A percentile compares a stretch with the other conserved stretches of the same genome.
Conservation (phyloP, 2,113 vertebrate species). For the Tenebrosternarchus preto region DNA sequence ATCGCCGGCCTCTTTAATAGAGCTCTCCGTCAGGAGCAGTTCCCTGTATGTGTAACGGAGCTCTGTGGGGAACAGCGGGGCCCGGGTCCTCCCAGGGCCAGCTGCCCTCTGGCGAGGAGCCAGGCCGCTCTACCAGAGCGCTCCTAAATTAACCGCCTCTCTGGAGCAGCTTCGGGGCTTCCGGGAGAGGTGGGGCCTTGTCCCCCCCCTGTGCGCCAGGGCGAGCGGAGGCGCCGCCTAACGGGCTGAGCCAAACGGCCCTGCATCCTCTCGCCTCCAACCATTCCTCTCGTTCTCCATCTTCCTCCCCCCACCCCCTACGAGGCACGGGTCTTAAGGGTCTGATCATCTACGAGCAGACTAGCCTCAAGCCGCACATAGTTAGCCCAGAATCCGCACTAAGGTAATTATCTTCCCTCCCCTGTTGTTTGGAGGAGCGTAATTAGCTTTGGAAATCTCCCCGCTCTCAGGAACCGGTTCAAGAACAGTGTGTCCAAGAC, state of each 20-base stretch:
- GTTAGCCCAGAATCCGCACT: slow-evolving; percentile 74
- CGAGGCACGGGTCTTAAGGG: slow-evolving; percentile 57
- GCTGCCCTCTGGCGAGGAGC: slow-evolving; percentile 76
- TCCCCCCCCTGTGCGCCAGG: slow-evolving; percentile 69
- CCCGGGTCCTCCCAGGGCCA: slow-evolving; percentile 61
- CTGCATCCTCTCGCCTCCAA: slow-evolving; percentile 69
- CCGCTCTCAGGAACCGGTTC: slow-evolving; percentile 55
- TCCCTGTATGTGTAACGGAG: slow-evolving; percentile 77
- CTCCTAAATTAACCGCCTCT: slow-evolving; percentile 79
- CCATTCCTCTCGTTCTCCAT: slow-evolving; percentile 13
- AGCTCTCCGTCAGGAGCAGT: slow-evolving; percentile 74
- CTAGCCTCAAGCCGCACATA: slow-evolving; percentile 72
- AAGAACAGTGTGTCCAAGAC: slow-evolving; percentile 41
- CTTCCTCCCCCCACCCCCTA: slow-evolving; percentile 52
- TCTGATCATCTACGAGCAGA: slow-evolving; percentile 64
- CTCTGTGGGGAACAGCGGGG: slow-evolving; percentile 69
- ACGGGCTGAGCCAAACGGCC: slow-evolving; percentile 77
- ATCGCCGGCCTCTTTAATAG: slow-evolving; percentile 75
- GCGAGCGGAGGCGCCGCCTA: slow-evolving; percentile 61
- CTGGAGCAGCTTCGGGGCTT: slow-evolving; percentile 66
- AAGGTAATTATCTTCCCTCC: slow-evolving; percentile 77
- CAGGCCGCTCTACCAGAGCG: slow-evolving; percentile 76
- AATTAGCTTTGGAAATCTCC: slow-evolving; percentile 72
- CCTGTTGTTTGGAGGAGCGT: slow-evolving; percentile 70
- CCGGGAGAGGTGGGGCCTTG: slow-evolving; percentile 62